Evolutionary conservation across 2,888 invertebrate species (phyloP).

Genomic region (Andrena fulva): DNA sequence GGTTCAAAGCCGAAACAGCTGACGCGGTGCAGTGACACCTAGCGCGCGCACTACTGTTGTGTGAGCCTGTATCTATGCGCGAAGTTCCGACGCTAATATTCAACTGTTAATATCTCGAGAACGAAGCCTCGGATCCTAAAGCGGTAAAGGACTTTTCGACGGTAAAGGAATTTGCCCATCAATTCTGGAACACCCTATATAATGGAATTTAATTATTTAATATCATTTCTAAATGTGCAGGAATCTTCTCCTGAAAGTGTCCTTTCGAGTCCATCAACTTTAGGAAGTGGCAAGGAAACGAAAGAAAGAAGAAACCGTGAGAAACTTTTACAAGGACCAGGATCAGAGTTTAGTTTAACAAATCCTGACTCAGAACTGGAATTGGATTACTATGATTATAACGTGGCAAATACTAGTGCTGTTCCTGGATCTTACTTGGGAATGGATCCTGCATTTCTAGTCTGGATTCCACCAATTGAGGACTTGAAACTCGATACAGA

Average conservation of each 20-base stretch:
- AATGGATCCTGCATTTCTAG: conserved; percentile 95
- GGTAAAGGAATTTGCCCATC: too few species aligned
- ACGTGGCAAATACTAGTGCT: conserved; percentile 92
- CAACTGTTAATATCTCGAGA: too few species aligned
- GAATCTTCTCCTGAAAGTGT: conserved; percentile 79
- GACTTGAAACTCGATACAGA: conserved; percentile 67
- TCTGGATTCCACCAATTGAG: conserved; percentile 94
- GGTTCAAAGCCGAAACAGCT: too few species aligned
- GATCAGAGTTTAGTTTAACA: conserved; percentile 92
- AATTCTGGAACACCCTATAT: not conserved
- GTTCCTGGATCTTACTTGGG: conserved; percentile 94
- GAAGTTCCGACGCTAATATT: not conserved
- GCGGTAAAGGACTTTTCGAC: too few species aligned
- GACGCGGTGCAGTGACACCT: too few species aligned
- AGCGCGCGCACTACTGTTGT: too few species aligned
- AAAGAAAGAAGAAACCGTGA: conserved; percentile 93
- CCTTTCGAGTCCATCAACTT: conserved; percentile 77
- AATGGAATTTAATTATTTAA: not conserved
- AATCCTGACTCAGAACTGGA: conserved; percentile 92
- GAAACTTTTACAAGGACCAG: conserved; percentile 88
- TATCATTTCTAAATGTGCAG: conserved; percentile 56
- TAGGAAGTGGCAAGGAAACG: conserved; percentile 86
- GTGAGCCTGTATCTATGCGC: not conserved
- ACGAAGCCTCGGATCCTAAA: too few species aligned
- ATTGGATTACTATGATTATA: conserved; percentile 95